These are phyloP conservation scores for Catagonus wagneri DNA, from an alignment of 2,113 vertebrate species.

Conservation along the genomic window DNA sequence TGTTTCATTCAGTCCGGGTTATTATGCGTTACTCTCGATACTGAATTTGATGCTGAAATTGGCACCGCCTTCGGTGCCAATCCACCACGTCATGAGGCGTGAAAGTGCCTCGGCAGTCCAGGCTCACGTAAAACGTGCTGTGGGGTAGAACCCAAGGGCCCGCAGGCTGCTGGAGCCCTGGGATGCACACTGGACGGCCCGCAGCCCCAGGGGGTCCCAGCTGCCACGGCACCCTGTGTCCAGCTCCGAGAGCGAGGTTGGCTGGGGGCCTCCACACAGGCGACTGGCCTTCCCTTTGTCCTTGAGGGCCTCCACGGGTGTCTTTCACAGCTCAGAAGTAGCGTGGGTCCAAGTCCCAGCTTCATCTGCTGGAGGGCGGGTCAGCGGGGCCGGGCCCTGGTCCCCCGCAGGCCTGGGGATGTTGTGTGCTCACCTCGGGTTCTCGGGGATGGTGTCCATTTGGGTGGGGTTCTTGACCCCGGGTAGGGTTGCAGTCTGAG, in stretches of 20 bases:
- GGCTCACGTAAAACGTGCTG: accelerated
- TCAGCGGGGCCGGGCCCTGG: accelerated
- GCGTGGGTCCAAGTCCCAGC: accelerated
- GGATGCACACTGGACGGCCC: not conserved
- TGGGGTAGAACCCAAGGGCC: not conserved
- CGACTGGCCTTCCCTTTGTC: not conserved
- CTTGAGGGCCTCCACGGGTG: too few species aligned
- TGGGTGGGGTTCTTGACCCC: not conserved
- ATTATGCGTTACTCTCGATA: accelerated
- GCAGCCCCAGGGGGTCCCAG: accelerated
- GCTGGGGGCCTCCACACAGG: not conserved
- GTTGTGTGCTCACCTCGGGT: accelerated
- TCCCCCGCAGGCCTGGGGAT: accelerated
- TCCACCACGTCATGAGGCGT: not conserved
- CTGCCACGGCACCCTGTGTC: accelerated
- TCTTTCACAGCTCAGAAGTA: not conserved
- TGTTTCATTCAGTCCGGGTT: not conserved
- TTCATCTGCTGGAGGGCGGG: not conserved
- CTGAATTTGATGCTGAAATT: not conserved
- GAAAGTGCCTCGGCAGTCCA: accelerated
- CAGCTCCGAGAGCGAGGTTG: not conserved
- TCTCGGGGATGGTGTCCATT: not conserved
- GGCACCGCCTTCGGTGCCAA: accelerated
- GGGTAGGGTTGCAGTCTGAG: not conserved
- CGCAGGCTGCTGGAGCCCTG: accelerated